phyloP scores from a whole-genome alignment of 2,888 invertebrate genomes.

The Tubulanus polymorphus region DNA sequence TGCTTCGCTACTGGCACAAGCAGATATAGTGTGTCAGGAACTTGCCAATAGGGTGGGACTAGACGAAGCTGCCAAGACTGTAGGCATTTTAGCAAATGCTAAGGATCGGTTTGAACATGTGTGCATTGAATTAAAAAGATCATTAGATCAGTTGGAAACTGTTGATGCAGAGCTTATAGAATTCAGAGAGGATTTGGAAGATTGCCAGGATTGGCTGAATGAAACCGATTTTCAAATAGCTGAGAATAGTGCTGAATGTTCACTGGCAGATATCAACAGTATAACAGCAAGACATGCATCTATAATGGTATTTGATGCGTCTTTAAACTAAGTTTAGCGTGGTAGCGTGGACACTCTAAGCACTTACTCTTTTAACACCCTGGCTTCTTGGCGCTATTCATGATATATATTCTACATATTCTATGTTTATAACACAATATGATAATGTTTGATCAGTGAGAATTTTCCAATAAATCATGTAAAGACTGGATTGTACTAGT shows the following conservation, averaged over 20 bases:
- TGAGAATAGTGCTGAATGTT: not conserved
- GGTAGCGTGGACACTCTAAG: too few relatives aligned
- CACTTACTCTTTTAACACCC: not conserved
- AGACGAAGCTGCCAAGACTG: not conserved
- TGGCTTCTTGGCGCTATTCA: not conserved
- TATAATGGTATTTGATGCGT: too few relatives aligned
- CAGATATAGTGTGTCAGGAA: constrained; percentile 20
- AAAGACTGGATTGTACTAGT: too few relatives aligned
- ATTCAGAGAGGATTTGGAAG: not conserved
- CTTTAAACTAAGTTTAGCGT: too few relatives aligned
- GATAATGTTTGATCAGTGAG: too few relatives aligned
- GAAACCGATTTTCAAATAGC: not conserved
- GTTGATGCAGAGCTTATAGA: not conserved
- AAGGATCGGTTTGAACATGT: constrained; percentile 1
- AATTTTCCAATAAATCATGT: too few relatives aligned
- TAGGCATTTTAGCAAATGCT: not conserved
- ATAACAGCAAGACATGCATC: too few relatives aligned
- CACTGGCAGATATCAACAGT: too few relatives aligned
- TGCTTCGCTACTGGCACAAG: constrained; percentile 8
- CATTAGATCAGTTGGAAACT: not conserved
- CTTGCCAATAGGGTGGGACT: constrained; percentile 13
- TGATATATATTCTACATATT: not conserved
- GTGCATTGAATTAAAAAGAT: not conserved
- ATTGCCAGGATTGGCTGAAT: not conserved
- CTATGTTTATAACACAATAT: too few relatives aligned